phyloP scores from a whole-genome alignment of 2,113 vertebrate species.

The Oxyura jamaicensis region DNA sequence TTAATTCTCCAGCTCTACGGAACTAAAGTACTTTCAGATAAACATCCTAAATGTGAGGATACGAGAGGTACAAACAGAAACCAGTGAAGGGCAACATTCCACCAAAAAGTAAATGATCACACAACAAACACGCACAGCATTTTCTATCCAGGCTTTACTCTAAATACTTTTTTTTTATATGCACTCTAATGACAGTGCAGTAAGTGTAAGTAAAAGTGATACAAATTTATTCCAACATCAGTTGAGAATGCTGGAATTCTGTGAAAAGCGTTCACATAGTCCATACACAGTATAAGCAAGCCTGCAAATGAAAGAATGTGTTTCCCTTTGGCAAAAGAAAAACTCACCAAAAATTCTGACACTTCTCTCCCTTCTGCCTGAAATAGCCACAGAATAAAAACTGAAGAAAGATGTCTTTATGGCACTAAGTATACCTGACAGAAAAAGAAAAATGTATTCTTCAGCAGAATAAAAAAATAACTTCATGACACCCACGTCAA shows the following conservation, averaged over 20 bases:
- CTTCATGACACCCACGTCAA: background rate
- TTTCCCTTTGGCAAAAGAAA: background rate
- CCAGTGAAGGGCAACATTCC: background rate
- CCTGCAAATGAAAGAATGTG: background rate
- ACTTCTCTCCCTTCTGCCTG: background rate
- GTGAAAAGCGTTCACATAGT: background rate
- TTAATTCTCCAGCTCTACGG: background rate
- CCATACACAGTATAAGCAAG: background rate
- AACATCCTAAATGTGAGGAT: background rate
- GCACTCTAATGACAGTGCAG: background rate
- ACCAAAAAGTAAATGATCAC: background rate
- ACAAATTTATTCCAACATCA: background rate
- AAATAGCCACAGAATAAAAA: background rate
- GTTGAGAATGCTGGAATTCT: background rate
- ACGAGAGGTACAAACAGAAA: background rate
- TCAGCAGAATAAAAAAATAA: slow-evolving; percentile 31
- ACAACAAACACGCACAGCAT: background rate
- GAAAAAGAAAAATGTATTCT: background rate
- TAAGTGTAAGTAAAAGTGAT: background rate
- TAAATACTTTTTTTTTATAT: background rate
- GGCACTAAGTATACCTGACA: background rate
- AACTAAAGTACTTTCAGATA: background rate
- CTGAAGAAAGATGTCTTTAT: background rate
- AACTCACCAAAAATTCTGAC: background rate
- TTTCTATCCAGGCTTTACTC: background rate